phyloP scores from a whole-genome alignment of 1,140 invertebrate species.

The Eriosoma lanigerum region DNA sequence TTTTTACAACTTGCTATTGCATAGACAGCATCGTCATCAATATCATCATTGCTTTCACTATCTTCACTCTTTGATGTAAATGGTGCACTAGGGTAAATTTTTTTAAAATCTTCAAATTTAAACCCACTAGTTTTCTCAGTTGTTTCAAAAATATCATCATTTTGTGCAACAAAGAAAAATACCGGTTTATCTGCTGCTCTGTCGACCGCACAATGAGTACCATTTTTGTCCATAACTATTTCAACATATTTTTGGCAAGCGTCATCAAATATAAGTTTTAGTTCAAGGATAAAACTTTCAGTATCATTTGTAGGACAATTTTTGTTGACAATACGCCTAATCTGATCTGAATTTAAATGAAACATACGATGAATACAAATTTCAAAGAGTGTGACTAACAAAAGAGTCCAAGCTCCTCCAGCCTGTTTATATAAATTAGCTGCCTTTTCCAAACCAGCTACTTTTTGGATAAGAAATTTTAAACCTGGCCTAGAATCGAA shows the following conservation, averaged over 20 bases:
- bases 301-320: conserved; percentile 54
- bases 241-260: conserved; percentile 68
- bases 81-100: conserved; percentile 42
- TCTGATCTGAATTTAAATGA: conserved; percentile 16
- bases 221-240: conserved; percentile 64
- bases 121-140: conserved; percentile 19
- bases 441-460: conserved; percentile 80
- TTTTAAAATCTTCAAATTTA: conserved; percentile 43
- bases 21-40: conserved; percentile 58
- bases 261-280: conserved; percentile 63
- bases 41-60: conserved; percentile 25
- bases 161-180: conserved; percentile 67
- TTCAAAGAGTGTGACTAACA: conserved; percentile 83
- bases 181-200: conserved; percentile 65
- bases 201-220: conserved; percentile 63
- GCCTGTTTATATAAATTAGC: conserved; percentile 91
- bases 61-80: conserved; percentile 44
- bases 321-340: conserved; percentile 19
- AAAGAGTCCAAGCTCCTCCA: conserved; percentile 86
- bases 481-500: conserved; percentile 87
- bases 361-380: conserved; percentile 61
- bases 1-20: conserved; percentile 60
- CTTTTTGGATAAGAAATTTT: conserved; percentile 92
- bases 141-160: conserved; percentile 65
- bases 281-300: conserved; percentile 57